Conservation (phyloP, 2,888 invertebrate genomes). For the Homarus gammarus region DNA sequence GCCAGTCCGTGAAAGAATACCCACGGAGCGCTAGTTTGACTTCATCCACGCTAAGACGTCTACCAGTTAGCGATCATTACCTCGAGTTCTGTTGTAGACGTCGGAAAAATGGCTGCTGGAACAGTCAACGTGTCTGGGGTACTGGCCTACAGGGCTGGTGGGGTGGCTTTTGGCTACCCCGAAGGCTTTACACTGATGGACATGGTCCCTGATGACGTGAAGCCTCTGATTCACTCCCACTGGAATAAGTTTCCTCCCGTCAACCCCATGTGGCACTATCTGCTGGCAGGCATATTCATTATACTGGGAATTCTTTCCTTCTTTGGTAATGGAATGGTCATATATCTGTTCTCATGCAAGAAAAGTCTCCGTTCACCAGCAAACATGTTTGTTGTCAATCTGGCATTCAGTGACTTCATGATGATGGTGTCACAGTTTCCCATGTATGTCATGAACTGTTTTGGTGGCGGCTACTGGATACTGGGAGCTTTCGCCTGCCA, state of each 20-base stretch:
- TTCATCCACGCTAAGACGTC: too few species aligned
- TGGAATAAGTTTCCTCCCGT: constrained; percentile 78
- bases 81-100: too few species aligned
- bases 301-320: constrained; percentile 76
- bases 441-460: constrained; percentile 87
- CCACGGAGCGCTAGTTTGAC: too few species aligned
- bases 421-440: constrained; percentile 93
- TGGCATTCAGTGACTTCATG: constrained; percentile 93
- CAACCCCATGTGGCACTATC: constrained; percentile 77
- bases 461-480: constrained; percentile 77
- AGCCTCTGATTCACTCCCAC: constrained; percentile 77
- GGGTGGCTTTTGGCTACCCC: constrained; percentile 44
- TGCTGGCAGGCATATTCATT: constrained; percentile 77
- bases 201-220: constrained; percentile 77
- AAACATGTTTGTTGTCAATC: constrained; percentile 92
- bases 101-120: constrained; percentile 2
- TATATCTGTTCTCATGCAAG: constrained; percentile 76
- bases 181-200: constrained; percentile 78
- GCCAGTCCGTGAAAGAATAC: too few species aligned
- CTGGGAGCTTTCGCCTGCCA: constrained; percentile 78
- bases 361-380: constrained; percentile 83
- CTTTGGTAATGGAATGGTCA: constrained; percentile 76
- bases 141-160: neutral
- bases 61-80: too few species aligned
- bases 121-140: constrained; percentile 7